Base-by-base conservation (phyloP, 2,797 vertebrate species). In the Anguilla marmorata region DNA sequence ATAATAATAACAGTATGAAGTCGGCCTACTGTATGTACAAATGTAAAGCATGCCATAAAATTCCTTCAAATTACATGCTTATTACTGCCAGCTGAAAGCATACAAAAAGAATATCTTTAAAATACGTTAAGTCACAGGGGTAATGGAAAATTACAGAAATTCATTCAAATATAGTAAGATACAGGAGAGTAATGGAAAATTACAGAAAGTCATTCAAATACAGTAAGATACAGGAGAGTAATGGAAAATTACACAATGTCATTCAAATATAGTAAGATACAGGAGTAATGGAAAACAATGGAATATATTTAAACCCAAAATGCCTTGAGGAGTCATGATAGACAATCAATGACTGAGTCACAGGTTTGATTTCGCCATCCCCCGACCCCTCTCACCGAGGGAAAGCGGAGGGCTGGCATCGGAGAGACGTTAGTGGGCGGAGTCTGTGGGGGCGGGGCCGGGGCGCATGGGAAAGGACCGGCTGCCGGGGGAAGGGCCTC, bases 331-430 rank as follows among this genome's bases (percentile, higher is more conserved):
- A 50, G 50, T 50, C 8, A 50, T 50, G 50, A 50, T 50, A 50
- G 48, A 50, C n/a, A 66, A 66, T n/a, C 1, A 66, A 24, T 66
- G 1, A 66, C 21, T 6, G 21, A 66, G 4, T 66, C 6, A n/a
- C 60, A n/a, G 21, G 60, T 24, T 66, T 56, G 54, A 56, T 56
- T 56, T 56, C 1, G 54, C 54, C 60, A n/a, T n/a, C 60, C n/a
- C 60, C 60, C 60, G 8, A 4, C 37, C 41, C 48, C 27, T 85
- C 97, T 97, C 94, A 98, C 97, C 90, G 96, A 95, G 90, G 97
- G 96, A 58, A 93, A 93, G 45, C 91, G 89, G 9, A 92, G 89
- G 83, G 90, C 91, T 2, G 90, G 90, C 41, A 90, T 87, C 60
- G 87, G 88, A 37, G 87, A 48, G 19, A 58, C 27, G 12, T 16